A percentile compares a stretch with the other conserved stretches of the same genome.
These are phyloP conservation scores for Kryptolebias ocellatus DNA, from an alignment of 2,797 vertebrate genomes.

Conservation along the genomic window DNA sequence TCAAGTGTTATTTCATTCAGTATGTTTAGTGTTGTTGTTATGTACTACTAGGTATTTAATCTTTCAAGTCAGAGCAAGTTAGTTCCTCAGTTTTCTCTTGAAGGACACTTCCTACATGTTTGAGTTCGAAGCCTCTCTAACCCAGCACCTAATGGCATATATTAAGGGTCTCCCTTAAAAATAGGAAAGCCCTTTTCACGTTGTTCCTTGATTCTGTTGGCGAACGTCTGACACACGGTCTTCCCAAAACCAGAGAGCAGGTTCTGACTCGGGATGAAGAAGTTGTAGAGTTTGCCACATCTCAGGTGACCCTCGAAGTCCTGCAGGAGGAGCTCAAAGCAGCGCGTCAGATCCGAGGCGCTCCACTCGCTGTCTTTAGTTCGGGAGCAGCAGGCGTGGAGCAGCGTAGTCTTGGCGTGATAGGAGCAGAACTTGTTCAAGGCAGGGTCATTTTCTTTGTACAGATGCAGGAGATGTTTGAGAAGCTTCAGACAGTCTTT, in stretches of 20 bases:
- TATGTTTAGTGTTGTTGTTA: too few species aligned
- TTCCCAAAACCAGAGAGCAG: constrained; percentile 36
- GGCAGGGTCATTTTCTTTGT: constrained; percentile 54
- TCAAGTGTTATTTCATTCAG: too few species aligned
- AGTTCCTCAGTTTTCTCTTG: neutral
- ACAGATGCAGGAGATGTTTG: constrained; percentile 70
- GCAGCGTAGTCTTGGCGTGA: constrained; percentile 74
- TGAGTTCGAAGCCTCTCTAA: neutral
- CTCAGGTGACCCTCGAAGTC: constrained; percentile 62
- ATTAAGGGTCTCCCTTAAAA: constrained; percentile 26
- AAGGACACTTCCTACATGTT: neutral
- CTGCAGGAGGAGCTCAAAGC: constrained; percentile 62
- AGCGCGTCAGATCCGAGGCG: constrained; percentile 34
- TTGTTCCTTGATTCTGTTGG: constrained; percentile 37
- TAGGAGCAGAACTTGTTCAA: constrained; percentile 77
- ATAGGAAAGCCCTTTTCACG: constrained; percentile 57
- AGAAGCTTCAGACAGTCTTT: constrained; percentile 79
- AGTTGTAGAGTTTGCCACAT: constrained; percentile 53
- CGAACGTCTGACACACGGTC: constrained; percentile 34
- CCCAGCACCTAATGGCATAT: neutral
- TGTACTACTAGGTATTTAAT: too few species aligned
- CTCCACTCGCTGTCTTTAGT: constrained; percentile 63
- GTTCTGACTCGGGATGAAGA: constrained; percentile 80
- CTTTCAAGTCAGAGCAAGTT: neutral
- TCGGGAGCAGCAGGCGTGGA: constrained; percentile 70